A percentile compares a stretch with the other conserved stretches of the same genome.
Conservation (phyloP, 2,888 invertebrate species). For the Trichopoda pennipes region DNA sequence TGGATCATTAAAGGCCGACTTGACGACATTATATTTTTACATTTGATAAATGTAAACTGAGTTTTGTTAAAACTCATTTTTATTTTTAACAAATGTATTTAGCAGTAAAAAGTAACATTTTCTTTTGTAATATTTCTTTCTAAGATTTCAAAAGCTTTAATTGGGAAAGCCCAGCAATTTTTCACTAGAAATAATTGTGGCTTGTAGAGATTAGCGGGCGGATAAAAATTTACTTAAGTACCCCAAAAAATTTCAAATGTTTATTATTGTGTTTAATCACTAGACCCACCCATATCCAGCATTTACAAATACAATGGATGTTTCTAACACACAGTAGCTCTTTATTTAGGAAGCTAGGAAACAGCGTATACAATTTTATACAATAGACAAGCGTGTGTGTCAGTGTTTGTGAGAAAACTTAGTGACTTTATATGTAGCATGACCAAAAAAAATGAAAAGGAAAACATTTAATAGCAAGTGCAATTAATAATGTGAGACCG, state of each 20-base stretch:
- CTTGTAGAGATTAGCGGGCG: constrained; percentile 58
- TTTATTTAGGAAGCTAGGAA: constrained; percentile 19
- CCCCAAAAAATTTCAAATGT: constrained; percentile 49
- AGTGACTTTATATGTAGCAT: constrained; percentile 30
- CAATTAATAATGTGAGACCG: constrained; percentile 65
- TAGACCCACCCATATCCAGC: constrained; percentile 54
- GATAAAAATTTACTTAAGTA: constrained; percentile 58
- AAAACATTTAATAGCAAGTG: constrained; percentile 64
- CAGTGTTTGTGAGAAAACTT: constrained; percentile 5
- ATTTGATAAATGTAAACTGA: too few relatives aligned
- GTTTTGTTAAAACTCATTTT: too few relatives aligned
- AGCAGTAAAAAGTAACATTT: background rate
- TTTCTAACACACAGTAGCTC: background rate
- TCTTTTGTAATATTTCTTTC: background rate
- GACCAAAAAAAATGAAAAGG: constrained; percentile 21
- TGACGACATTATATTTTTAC: too few relatives aligned
- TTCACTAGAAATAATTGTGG: constrained; percentile 46
- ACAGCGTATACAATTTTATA: background rate
- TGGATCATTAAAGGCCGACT: too few relatives aligned
- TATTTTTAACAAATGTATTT: background rate
- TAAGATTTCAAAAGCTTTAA: background rate
- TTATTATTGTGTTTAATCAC: constrained; percentile 58
- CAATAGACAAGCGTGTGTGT: background rate
- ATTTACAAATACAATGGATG: constrained; percentile 15
- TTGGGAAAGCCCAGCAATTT: constrained; percentile 37